Conservation (phyloP, 2,113 vertebrate species). For the Apodemus sylvaticus region DNA sequence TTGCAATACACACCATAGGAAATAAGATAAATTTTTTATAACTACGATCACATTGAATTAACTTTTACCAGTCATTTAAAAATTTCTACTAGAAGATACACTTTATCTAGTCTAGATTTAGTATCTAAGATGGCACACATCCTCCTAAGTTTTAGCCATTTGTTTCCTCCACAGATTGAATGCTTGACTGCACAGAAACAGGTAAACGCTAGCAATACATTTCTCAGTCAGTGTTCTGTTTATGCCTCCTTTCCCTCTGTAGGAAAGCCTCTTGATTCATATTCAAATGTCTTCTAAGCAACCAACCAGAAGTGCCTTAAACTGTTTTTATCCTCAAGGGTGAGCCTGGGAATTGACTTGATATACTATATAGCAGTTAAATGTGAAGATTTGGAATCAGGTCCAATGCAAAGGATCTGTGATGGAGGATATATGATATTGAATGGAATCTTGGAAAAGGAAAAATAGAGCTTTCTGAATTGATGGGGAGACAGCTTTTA, state of each 20-base stretch:
- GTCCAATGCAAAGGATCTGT: slow-evolving; percentile 28
- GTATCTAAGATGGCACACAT: background rate
- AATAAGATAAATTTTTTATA: background rate
- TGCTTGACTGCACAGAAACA: background rate
- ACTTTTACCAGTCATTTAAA: background rate
- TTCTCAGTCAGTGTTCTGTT: background rate
- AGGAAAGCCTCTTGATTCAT: background rate
- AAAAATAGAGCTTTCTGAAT: slow-evolving; percentile 34
- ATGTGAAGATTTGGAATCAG: slow-evolving; percentile 9
- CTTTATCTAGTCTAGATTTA: slow-evolving; percentile 50
- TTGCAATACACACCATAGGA: background rate
- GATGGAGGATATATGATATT: background rate
- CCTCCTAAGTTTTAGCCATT: slow-evolving; percentile 50
- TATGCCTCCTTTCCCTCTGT: background rate
- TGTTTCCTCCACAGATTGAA: background rate
- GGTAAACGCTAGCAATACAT: slow-evolving; percentile 21
- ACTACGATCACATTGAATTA: background rate
- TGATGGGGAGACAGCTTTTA: background rate
- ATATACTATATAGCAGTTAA: background rate
- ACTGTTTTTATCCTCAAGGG: slow-evolving; percentile 33
- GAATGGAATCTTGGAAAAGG: background rate
- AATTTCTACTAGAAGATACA: slow-evolving; percentile 16
- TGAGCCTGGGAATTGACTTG: background rate
- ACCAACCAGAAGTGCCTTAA: background rate
- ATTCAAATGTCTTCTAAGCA: background rate